These are phyloP conservation scores for Cheilosia scutellata DNA, from an alignment of 2,888 invertebrate species.

Conservation along the genomic window DNA sequence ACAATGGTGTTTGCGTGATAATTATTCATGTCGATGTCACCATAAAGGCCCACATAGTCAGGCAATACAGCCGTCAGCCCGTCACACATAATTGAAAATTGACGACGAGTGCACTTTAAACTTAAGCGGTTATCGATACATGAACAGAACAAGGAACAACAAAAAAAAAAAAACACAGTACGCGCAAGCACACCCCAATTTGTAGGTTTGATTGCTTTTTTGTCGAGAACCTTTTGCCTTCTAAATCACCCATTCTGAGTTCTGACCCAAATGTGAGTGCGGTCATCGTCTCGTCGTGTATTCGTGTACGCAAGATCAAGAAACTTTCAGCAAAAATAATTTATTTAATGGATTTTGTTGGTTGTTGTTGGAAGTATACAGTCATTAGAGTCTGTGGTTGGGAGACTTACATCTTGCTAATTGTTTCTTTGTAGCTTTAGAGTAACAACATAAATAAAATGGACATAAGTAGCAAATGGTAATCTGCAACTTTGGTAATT, in stretches of 20 bases:
- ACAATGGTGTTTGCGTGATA: slow-evolving; percentile 28
- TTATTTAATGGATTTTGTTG: slow-evolving; percentile 51
- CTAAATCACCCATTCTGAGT: slow-evolving; percentile 57
- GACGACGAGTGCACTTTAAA: slow-evolving; percentile 49
- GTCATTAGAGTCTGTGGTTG: slow-evolving; percentile 33
- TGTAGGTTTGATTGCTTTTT: slow-evolving; percentile 35
- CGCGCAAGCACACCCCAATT: slow-evolving; percentile 20
- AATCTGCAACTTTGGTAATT: neutral
- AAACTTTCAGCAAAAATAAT: slow-evolving; percentile 52
- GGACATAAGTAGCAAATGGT: neutral
- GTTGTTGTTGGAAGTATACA: neutral
- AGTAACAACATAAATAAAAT: neutral
- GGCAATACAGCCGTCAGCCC: neutral
- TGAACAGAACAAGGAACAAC: slow-evolving; percentile 8
- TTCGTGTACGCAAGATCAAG: slow-evolving; percentile 36
- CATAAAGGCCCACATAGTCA: slow-evolving; percentile 36
- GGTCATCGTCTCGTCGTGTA: slow-evolving; percentile 42
- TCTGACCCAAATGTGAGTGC: slow-evolving; percentile 54
- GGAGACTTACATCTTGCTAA: neutral
- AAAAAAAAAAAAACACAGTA: slow-evolving; percentile 27
- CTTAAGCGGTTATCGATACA: slow-evolving; percentile 40
- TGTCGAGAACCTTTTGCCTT: slow-evolving; percentile 52
- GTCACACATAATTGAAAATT: slow-evolving; percentile 29
- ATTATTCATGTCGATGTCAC: slow-evolving; percentile 60
- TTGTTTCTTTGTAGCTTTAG: neutral